These are phyloP conservation scores for Zoanthus sansibaricus DNA, from an alignment of 92 coral and sea anemone species.

Conservation along the genomic window DNA sequence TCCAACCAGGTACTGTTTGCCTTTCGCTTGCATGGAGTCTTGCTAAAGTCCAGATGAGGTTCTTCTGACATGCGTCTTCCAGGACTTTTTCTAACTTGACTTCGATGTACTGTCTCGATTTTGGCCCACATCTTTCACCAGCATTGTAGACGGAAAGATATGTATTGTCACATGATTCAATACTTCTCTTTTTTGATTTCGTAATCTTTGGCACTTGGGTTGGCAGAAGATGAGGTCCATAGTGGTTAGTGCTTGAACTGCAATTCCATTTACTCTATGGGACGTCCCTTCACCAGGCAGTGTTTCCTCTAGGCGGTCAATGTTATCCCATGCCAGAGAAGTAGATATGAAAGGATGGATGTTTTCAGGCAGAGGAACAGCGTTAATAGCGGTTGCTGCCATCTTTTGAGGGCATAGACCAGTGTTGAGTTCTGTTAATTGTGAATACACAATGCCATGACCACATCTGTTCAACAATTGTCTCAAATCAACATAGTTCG, in stretches of 20 bases:
- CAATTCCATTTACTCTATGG: constrained; percentile 60
- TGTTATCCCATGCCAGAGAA: constrained; percentile 53
- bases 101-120: too few species aligned
- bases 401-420: constrained; percentile 49
- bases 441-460: constrained; percentile 67
- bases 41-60: constrained; percentile 61
- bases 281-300: constrained; percentile 51
- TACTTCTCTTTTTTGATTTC: constrained; percentile 45
- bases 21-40: constrained; percentile 62
- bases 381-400: constrained; percentile 26
- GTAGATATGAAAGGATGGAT: constrained; percentile 43
- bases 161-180: not conserved
- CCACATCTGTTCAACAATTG: constrained; percentile 67
- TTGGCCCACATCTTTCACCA: too few species aligned
- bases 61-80: constrained; percentile 42
- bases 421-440: constrained; percentile 68
- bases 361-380: constrained; percentile 49
- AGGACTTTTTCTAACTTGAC: constrained; percentile 16
- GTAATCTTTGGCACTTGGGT: constrained; percentile 16
- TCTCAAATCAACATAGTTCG: constrained; percentile 60
- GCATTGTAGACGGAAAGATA: too few species aligned
- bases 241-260: constrained; percentile 54
- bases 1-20: constrained; percentile 75
- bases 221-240: constrained; percentile 57
- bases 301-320: constrained; percentile 49